Evolutionary conservation across 2,113 vertebrate genomes (phyloP).

Genomic region (Eulemur macaco): DNA sequence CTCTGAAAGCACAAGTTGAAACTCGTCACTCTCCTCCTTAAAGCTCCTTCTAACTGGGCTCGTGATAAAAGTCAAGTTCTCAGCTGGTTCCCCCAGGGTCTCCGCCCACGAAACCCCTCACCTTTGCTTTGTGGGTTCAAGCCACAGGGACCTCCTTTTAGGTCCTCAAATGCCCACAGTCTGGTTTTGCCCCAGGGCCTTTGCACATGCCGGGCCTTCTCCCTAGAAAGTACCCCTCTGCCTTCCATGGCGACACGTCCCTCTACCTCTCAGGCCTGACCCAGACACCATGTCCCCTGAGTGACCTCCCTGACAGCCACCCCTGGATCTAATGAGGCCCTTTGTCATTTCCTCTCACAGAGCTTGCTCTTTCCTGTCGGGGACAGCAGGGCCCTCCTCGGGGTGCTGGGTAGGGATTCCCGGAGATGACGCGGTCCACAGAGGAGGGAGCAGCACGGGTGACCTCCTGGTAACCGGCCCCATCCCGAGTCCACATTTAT

Average conservation of each 20-base stretch:
- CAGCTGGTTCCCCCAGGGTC: fast-evolving
- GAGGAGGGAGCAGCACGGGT: fast-evolving
- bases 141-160: too few species aligned
- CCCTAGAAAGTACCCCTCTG: not conserved
- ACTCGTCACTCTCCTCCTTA: not conserved
- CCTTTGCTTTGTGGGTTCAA: not conserved
- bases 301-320: not conserved
- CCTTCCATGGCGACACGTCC: not conserved
- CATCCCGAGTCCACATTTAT: fast-evolving
- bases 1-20: not conserved
- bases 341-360: not conserved
- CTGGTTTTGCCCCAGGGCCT: not conserved
- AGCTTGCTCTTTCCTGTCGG: not conserved
- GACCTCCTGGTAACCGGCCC: too few species aligned
- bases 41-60: not conserved
- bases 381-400: not conserved
- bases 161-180: not conserved
- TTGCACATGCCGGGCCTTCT: not conserved
- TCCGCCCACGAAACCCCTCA: not conserved
- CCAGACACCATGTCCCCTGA: not conserved
- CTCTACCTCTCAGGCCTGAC: not conserved
- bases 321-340: fast-evolving
- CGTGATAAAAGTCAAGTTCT: not conserved
- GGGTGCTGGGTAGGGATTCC: not conserved
- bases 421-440: not conserved